These are phyloP conservation scores for Ligdia adustata DNA, from an alignment of 2,888 invertebrate species.

Conservation along the genomic window DNA sequence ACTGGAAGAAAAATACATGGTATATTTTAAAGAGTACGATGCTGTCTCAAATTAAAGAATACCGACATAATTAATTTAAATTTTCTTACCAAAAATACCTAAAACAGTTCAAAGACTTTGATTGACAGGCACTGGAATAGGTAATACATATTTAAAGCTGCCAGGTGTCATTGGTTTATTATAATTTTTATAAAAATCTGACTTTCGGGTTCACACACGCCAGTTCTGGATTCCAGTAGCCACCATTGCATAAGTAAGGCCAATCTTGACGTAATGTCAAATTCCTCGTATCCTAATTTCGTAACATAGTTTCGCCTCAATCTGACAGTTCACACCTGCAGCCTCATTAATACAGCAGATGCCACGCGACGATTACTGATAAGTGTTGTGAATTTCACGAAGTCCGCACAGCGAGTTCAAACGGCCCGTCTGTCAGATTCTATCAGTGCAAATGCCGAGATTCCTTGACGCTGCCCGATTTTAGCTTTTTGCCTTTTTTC, in stretches of 20 bases:
- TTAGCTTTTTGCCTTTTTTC: conserved; percentile 26
- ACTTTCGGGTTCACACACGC: too few species aligned
- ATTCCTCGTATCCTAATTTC: conserved; percentile 29
- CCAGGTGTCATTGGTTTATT: too few species aligned
- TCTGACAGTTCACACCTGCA: conserved; percentile 46
- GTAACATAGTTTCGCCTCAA: conserved; percentile 15
- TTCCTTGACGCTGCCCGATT: conserved; percentile 37
- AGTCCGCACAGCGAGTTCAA: conserved; percentile 43
- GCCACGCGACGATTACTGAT: conserved; percentile 46
- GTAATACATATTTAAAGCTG: too few species aligned
- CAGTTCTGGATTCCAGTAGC: conserved; percentile 15
- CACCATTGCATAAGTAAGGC: too few species aligned
- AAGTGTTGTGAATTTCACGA: conserved; percentile 47
- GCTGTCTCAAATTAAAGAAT: too few species aligned
- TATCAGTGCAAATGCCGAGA: conserved; percentile 34
- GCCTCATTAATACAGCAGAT: conserved; percentile 55
- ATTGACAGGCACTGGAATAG: too few species aligned
- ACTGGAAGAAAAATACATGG: too few species aligned
- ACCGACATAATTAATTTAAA: too few species aligned
- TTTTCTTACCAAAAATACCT: too few species aligned
- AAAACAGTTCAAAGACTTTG: too few species aligned
- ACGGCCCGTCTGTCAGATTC: conserved; percentile 37
- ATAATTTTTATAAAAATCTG: too few species aligned
- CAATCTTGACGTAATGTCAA: conserved; percentile 2
- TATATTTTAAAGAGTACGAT: too few species aligned